phyloP scores from a whole-genome alignment of 2,888 invertebrate species.

The Scaeva pyrastri region DNA sequence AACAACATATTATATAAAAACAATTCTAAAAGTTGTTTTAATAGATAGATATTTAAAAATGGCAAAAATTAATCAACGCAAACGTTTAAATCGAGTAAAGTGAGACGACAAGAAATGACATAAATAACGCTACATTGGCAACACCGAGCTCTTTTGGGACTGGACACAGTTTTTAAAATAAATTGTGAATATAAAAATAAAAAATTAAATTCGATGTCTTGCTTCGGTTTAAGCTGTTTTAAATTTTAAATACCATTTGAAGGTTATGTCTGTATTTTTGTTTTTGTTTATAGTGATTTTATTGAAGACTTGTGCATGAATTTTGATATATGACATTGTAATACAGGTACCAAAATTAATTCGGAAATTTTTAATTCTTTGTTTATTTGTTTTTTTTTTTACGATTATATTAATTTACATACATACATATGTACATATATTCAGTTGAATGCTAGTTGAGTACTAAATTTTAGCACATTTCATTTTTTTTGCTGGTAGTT shows the following conservation, averaged over 20 bases:
- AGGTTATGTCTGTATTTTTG: background rate
- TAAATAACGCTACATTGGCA: too few relatives aligned
- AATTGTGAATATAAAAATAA: background rate
- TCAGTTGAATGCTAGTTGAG: too few relatives aligned
- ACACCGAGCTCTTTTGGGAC: background rate
- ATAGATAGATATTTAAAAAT: too few relatives aligned
- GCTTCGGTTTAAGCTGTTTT: background rate
- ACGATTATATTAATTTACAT: background rate
- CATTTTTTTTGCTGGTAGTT: background rate
- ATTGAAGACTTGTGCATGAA: background rate
- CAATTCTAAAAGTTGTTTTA: too few relatives aligned
- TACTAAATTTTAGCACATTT: background rate
- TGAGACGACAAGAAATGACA: too few relatives aligned
- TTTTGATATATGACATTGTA: constrained; percentile 3
- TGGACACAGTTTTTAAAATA: background rate
- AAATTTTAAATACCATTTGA: background rate
- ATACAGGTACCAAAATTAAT: constrained; percentile 3
- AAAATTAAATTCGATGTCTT: background rate
- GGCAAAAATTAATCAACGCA: too few relatives aligned
- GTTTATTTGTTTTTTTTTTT: background rate
- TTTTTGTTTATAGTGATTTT: background rate
- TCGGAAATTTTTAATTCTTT: background rate
- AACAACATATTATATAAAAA: too few relatives aligned
- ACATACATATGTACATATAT: too few relatives aligned
- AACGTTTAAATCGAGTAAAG: too few relatives aligned